Conservation (phyloP, 2,113 vertebrate species). For the Nesogale talazaci region DNA sequence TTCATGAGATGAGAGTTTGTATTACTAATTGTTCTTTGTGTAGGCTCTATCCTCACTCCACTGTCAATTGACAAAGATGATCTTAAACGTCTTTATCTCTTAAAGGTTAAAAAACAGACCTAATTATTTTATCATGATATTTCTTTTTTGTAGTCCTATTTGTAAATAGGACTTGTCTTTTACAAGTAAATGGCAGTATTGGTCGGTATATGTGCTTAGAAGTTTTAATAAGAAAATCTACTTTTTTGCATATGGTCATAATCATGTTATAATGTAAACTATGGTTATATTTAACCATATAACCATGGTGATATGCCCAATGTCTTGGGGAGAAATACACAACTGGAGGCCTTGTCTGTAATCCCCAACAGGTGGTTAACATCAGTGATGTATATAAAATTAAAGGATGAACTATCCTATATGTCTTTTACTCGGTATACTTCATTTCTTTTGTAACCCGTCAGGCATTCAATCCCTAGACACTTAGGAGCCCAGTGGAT, state of each 20-base stretch:
- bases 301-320: neutral
- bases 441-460: neutral
- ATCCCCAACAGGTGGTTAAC: neutral
- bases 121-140: constrained; percentile 29
- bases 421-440: neutral
- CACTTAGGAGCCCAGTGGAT: neutral
- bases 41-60: neutral
- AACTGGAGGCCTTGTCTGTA: neutral
- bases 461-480: constrained; percentile 20
- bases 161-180: constrained; percentile 36
- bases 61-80: neutral
- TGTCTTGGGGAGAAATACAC: neutral
- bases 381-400: constrained; percentile 5
- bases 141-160: constrained; percentile 37
- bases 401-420: constrained; percentile 19
- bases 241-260: constrained; percentile 1
- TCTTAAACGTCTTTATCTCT: too few relatives aligned
- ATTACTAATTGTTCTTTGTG: neutral
- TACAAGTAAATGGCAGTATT: neutral
- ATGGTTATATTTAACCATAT: constrained; percentile 20
- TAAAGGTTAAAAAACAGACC: neutral
- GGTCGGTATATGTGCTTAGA: neutral
- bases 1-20: constrained; percentile 8
- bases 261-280: neutral
- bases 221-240: constrained; percentile 34